phyloP scores from a whole-genome alignment of 2,113 vertebrate genomes.

The Zosterops pallidus region DNA sequence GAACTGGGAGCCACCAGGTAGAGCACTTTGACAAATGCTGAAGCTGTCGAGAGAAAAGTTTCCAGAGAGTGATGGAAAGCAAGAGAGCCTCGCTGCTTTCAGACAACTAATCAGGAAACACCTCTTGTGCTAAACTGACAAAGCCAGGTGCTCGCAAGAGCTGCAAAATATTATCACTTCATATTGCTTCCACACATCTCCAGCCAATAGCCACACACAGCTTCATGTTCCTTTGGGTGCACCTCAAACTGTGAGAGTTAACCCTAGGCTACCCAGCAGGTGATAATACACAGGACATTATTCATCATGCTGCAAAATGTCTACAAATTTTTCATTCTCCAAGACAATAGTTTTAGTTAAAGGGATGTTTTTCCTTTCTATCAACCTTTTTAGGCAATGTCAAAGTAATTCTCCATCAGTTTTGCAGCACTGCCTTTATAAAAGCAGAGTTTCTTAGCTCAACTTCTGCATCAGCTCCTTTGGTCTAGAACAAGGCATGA shows the following conservation, averaged over 20 bases:
- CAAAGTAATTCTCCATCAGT: not conserved
- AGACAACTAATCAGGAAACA: conserved; percentile 56
- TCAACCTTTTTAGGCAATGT: not conserved
- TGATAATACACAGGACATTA: not conserved
- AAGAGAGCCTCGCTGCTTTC: not conserved
- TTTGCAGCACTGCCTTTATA: not conserved
- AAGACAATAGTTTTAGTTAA: not conserved
- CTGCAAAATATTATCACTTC: conserved; percentile 18
- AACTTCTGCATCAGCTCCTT: not conserved
- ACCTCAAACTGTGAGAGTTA: not conserved
- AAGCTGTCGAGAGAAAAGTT: not conserved
- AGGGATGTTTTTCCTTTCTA: not conserved
- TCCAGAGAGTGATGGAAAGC: conserved; percentile 18
- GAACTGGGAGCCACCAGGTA: not conserved
- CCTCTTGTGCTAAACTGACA: conserved; percentile 21
- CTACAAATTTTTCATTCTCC: not conserved
- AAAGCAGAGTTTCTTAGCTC: not conserved
- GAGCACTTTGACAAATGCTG: not conserved
- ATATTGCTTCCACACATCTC: conserved; percentile 13
- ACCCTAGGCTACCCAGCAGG: not conserved
- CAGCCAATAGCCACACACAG: conserved; percentile 13
- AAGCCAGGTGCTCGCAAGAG: conserved; percentile 32
- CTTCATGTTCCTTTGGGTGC: not conserved
- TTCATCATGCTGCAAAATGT: not conserved
- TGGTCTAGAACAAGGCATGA: not conserved